Base-by-base conservation (phyloP, 2,797 vertebrate genomes). In the Delichon dasypus region DNA sequence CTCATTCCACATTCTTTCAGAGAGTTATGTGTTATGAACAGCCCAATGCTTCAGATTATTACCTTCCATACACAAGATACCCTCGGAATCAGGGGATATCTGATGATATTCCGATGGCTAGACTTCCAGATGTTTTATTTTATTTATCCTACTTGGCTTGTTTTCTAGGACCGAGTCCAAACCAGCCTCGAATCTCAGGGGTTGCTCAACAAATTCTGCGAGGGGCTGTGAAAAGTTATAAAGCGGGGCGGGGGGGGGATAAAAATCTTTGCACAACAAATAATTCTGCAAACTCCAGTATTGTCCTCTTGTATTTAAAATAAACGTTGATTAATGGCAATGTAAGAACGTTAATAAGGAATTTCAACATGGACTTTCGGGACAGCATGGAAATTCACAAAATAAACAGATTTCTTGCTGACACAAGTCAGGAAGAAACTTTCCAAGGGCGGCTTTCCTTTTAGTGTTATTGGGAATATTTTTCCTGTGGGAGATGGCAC, bases 91-190 rank as follows among this genome's bases (percentile, higher is more conserved):
- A 77, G 86, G 57, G 71, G 85, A 83, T 96, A 97, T 96, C 96
- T 96, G 96, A 95, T 95, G 93, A 93, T 97, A 88, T 94, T 96
- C 89, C 16, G 72, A 93, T 92, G 95, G 84, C 93, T 91, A 90
- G 94, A 88, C 76, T 34, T 88, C 95, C 94, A 94, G 85, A 95
- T 97, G 93, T 93, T 96, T 95, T 77, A 84, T 93, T 96, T 96
- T 96, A 96, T 94, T 96, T 97, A 95, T 95, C 92, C 81, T 67
- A 11, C 71, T 96, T 96, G 96, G 93, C 95, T 82, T 91, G 48
- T 93, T 94, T 93, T 89, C 81, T 91, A 91, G 95, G 96, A 95
- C 23, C 0, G 15, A 42, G 32, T 94, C 95, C 96, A 96, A 94
- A 85, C 38, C 53, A 88, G 61, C 66, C 90, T 95, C 18, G 57